Evolutionary conservation across 1,140 invertebrate species (phyloP).

Genomic region (Drosophila lacteicornis): DNA sequence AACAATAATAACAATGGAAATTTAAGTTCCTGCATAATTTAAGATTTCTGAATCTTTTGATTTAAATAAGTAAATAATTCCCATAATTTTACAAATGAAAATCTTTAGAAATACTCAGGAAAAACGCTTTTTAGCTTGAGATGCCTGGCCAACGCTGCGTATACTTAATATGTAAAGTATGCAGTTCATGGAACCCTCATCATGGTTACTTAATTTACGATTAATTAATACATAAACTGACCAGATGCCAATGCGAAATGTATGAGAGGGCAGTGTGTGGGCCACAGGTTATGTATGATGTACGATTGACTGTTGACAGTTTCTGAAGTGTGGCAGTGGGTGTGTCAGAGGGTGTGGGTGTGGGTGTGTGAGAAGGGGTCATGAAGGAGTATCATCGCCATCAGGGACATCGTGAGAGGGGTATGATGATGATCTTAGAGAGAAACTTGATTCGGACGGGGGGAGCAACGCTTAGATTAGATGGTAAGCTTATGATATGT

Average conservation of each 20-base stretch:
- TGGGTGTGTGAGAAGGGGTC: constrained; percentile 23
- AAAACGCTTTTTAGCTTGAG: background rate
- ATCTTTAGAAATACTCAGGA: background rate
- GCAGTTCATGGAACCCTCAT: constrained; percentile 20
- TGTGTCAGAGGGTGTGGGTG: constrained; percentile 25
- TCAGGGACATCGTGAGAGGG: constrained; percentile 41
- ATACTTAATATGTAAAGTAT: constrained; percentile 42
- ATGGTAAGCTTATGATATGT: constrained; percentile 78
- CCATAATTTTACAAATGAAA: too few relatives aligned
- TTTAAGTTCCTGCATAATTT: too few relatives aligned
- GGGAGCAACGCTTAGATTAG: constrained; percentile 58
- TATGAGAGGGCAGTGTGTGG: constrained; percentile 52
- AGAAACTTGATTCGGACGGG: constrained; percentile 43
- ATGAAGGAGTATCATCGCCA: constrained; percentile 25
- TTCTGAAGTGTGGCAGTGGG: constrained; percentile 28
- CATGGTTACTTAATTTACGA: constrained; percentile 35
- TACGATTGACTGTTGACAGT: constrained; percentile 66
- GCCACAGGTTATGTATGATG: constrained; percentile 30
- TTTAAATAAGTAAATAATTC: too few relatives aligned
- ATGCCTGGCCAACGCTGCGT: constrained; percentile 6
- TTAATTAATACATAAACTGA: constrained; percentile 46
- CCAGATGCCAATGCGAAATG: constrained; percentile 38
- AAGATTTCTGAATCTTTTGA: background rate
- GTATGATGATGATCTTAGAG: constrained; percentile 43
- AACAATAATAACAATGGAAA: too few relatives aligned